Evolutionary conservation across 2,888 invertebrate species (phyloP).

Genomic region (Macrosoma leucophasiata): DNA sequence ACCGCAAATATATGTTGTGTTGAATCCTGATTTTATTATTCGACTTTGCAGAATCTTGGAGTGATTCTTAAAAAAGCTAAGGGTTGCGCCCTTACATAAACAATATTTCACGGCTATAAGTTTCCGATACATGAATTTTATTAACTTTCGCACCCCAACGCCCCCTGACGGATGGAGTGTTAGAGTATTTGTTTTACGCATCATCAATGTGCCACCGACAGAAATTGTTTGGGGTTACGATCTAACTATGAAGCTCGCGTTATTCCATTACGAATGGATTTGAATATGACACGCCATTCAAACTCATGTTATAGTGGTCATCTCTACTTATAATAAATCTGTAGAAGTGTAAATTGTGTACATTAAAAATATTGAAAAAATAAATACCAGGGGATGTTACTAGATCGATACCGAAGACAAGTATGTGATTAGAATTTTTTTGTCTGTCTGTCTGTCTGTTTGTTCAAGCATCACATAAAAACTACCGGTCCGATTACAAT

Average conservation of each 20-base stretch:
- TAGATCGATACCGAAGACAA: no score
- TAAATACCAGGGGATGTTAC: no score
- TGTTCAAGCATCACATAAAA: no score
- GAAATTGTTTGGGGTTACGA: slow-evolving; percentile 44
- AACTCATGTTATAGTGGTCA: no score
- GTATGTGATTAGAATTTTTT: no score
- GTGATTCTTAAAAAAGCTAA: slow-evolving; percentile 43
- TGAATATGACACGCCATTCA: slow-evolving; percentile 37
- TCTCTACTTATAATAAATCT: not conserved
- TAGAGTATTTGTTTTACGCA: slow-evolving; percentile 70
- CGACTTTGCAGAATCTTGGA: slow-evolving; percentile 25
- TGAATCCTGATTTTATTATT: slow-evolving; percentile 24
- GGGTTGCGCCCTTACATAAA: slow-evolving; percentile 58
- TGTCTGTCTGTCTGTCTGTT: no score
- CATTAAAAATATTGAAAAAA: no score
- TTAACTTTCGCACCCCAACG: slow-evolving; percentile 60
- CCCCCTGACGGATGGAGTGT: slow-evolving; percentile 54
- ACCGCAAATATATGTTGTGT: not conserved
- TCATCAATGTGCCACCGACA: slow-evolving; percentile 56
- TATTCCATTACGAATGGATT: slow-evolving; percentile 39
- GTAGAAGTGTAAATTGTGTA: no score
- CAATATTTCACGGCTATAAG: slow-evolving; percentile 70
- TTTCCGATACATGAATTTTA: slow-evolving; percentile 77
- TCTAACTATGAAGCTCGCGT: slow-evolving; percentile 29
- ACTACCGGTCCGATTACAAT: no score